These are phyloP conservation scores for Temnothorax nylanderi DNA, from an alignment of 1,140 invertebrate genomes.

Conservation along the genomic window DNA sequence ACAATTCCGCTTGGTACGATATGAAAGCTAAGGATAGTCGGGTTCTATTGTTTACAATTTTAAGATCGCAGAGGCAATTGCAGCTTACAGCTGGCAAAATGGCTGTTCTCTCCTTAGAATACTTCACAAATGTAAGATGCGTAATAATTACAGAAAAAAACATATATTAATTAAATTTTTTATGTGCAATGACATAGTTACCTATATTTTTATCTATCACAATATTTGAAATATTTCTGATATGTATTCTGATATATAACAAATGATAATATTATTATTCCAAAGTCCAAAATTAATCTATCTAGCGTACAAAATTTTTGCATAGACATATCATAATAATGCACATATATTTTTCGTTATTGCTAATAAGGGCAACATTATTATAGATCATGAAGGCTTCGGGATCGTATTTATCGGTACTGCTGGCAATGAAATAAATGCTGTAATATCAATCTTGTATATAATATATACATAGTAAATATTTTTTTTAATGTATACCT, in stretches of 20 bases:
- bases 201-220: not conserved
- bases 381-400: slow-evolving; percentile 68
- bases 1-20: slow-evolving; percentile 62
- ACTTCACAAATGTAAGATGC: slow-evolving; percentile 57
- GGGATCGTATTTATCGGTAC: slow-evolving; percentile 64
- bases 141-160: not conserved
- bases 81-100: slow-evolving; percentile 61
- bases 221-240: not conserved
- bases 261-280: no score
- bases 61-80: slow-evolving; percentile 57
- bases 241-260: not conserved
- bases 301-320: not conserved
- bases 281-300: not conserved
- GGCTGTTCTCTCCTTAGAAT: slow-evolving; percentile 59
- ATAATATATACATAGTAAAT: not conserved
- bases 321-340: not conserved
- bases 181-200: no score
- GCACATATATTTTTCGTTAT: not conserved
- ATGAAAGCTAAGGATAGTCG: slow-evolving; percentile 38
- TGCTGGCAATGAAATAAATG: slow-evolving; percentile 54
- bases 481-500: not conserved
- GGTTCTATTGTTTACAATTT: slow-evolving; percentile 49
- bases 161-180: not conserved
- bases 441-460: not conserved
- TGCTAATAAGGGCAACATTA: not conserved